These are phyloP conservation scores for Myotis pilosus DNA, from an alignment of 2,797 vertebrate genomes.

Conservation along the genomic window DNA sequence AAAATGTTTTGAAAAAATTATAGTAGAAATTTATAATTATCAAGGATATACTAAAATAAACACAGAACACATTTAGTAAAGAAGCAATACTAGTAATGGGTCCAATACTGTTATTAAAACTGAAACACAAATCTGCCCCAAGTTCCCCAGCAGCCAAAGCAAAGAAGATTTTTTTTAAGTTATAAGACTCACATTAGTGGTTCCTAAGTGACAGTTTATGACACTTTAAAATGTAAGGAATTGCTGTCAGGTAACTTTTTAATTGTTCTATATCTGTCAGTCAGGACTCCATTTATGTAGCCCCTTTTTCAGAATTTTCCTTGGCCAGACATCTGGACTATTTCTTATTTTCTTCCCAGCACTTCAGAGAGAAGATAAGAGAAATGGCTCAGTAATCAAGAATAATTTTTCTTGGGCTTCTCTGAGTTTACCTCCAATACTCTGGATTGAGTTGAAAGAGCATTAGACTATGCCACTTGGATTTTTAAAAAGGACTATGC, in stretches of 20 bases:
- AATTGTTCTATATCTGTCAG: neutral
- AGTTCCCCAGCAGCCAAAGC: neutral
- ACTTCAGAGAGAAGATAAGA: neutral
- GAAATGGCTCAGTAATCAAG: neutral
- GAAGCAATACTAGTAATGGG: neutral
- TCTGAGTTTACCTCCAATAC: neutral
- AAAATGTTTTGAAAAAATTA: neutral
- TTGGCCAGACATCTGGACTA: neutral
- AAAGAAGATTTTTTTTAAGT: neutral
- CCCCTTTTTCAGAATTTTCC: neutral
- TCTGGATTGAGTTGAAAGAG: neutral
- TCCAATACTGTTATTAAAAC: neutral
- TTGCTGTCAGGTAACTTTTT: slow-evolving; percentile 7
- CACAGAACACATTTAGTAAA: neutral
- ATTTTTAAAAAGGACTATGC: neutral
- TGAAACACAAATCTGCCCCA: neutral
- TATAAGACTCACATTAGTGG: neutral
- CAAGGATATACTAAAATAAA: neutral
- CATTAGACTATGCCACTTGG: neutral
- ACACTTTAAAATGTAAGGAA: neutral
- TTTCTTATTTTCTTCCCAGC: neutral
- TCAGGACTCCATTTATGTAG: neutral
- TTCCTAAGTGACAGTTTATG: neutral
- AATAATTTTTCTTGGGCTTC: neutral
- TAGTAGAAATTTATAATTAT: neutral